Base-by-base conservation (phyloP, 2,797 vertebrate genomes). In the Scolopax rusticola region DNA sequence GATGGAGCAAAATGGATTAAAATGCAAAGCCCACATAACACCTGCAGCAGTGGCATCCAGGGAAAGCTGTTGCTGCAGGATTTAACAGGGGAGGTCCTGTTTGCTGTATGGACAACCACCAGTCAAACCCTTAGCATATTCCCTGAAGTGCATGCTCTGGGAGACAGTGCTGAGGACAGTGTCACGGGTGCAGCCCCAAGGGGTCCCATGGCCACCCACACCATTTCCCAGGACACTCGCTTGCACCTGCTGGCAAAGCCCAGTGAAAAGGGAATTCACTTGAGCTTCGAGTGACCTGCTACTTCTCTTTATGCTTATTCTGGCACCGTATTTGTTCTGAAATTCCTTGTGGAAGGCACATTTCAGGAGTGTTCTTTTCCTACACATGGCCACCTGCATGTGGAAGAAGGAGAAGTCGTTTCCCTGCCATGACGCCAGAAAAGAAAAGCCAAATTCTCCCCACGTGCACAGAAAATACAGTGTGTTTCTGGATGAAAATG, bases 401-500 rank as follows among this genome's bases (percentile, higher is more conserved):
- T 69, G 60, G 75, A 51, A 87, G 71, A 83, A 32, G 24, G 43
- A 89, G 80, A 65, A 92, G 48, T 40, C 23, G 2, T 88, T 88
- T 53, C 79, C 51, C 32, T 92, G 84, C 80, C 68, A 47, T 6
- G 40, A 12, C 0, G 2, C 28, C 71, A 89, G 74, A 82, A 63
- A 59, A 68, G 48, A 87, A 59, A 47, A 96, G 32, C 38, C 60
- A 75, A 76, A 70, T 70, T 84, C 11, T 56, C 30, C 17, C 32
- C 76, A 25, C 6, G 3, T 79, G 83, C 83, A 28, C 30, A 80
- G 19, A 47, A 75, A 93, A 60, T 27, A 43, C 47, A 78, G 76
- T 43, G 70, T 81, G n/a, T 78, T 86, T 84, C 88, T 93, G 88
- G 82, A 59, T 51, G 77, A 71, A 56, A 91, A 86, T 1, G 23